A percentile compares a stretch with the other conserved stretches of the same genome.
Evolutionary conservation across 2,113 vertebrate genomes (phyloP).

Genomic region (Synodontis membranacea): DNA sequence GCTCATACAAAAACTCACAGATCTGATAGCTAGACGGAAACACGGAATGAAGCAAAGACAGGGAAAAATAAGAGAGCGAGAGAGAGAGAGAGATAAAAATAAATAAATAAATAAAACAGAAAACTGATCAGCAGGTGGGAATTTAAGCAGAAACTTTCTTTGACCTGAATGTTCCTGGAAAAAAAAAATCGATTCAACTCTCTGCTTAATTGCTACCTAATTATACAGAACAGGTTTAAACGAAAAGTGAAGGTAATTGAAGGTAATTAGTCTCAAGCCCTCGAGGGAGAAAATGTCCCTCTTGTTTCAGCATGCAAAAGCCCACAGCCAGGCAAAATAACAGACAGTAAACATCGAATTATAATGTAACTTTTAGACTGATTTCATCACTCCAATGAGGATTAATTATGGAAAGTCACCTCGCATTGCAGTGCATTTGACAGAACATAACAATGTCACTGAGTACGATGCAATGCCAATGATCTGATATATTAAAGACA

Average conservation of each 20-base stretch:
- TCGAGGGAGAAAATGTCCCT: neutral
- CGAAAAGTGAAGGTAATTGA: constrained; percentile 19
- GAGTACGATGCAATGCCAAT: too few species aligned
- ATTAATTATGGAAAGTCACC: neutral
- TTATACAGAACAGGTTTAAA: constrained; percentile 19
- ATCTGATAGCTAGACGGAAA: constrained; percentile 84
- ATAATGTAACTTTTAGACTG: neutral
- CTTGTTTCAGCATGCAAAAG: neutral
- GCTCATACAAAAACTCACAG: constrained; percentile 96
- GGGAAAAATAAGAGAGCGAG: too few species aligned
- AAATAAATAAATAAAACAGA: too few species aligned
- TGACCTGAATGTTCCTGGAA: neutral
- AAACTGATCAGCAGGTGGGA: neutral
- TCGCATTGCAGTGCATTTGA: neutral
- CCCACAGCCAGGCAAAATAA: neutral
- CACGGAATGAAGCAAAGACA: neutral
- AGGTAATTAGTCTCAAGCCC: constrained; percentile 28
- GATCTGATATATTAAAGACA: too few species aligned
- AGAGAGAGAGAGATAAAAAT: too few species aligned
- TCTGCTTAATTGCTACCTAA: constrained; percentile 6
- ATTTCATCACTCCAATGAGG: neutral
- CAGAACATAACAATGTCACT: neutral
- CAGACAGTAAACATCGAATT: neutral
- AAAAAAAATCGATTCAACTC: neutral
- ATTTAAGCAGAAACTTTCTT: neutral